Conservation (phyloP, 2,797 vertebrate genomes). For the Notoglanidium macrostoma region DNA sequence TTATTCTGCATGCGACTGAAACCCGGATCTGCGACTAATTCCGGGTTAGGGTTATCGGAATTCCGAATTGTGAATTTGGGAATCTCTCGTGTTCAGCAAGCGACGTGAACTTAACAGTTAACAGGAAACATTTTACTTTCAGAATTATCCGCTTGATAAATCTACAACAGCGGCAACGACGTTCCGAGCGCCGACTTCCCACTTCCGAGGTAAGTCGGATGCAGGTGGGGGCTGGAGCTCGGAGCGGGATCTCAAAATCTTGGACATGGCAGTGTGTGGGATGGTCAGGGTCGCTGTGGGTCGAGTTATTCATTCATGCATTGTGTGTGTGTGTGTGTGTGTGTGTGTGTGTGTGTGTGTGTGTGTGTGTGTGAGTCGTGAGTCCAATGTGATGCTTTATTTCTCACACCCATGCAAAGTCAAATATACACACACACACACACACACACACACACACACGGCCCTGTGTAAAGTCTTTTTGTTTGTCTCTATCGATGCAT, state of each 20-base stretch:
- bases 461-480: neutral
- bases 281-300: neutral
- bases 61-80: neutral
- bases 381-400: neutral
- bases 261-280: neutral
- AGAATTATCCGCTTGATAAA: neutral
- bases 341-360: neutral
- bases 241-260: neutral
- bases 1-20: neutral
- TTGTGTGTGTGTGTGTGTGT: neutral
- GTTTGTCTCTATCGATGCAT: neutral
- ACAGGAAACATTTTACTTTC: neutral
- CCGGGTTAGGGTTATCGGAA: too few species aligned
- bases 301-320: neutral
- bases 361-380: neutral
- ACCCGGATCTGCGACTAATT: neutral
- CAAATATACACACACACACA: neutral
- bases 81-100: too few species aligned
- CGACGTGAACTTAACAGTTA: neutral
- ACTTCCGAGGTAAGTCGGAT: neutral
- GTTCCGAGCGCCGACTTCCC: neutral
- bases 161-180: neutral
- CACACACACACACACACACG: constrained; percentile 16
- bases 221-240: neutral
- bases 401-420: constrained; percentile 3